Conservation (phyloP, 2,888 invertebrate genomes). For the Andrena bucephala region DNA sequence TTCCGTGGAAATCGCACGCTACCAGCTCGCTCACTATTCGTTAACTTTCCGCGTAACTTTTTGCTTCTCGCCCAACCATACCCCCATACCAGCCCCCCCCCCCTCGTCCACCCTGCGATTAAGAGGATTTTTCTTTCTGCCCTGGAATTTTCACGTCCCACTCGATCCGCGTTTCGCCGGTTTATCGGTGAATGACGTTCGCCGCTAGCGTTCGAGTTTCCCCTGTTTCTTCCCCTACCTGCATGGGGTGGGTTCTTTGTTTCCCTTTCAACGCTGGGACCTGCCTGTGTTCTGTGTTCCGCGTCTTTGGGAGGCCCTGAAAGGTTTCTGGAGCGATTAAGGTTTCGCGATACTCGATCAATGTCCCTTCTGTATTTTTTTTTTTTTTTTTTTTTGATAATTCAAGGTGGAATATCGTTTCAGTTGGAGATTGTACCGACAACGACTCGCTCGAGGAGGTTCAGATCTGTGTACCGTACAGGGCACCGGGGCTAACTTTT, state of each 20-base stretch:
- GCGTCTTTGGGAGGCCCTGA: too few relatives aligned
- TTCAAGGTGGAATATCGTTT: too few relatives aligned
- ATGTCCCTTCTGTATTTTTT: too few relatives aligned
- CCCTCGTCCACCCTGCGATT: conserved; percentile 4
- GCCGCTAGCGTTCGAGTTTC: background rate
- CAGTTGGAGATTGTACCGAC: too few relatives aligned
- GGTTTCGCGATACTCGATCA: too few relatives aligned
- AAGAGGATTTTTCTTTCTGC: conserved; percentile 18
- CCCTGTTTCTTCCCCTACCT: background rate
- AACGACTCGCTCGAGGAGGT: too few relatives aligned
- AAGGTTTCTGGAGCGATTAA: too few relatives aligned
- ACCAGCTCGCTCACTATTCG: conserved; percentile 56
- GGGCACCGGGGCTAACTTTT: conserved; percentile 35
- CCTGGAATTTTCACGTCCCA: background rate
- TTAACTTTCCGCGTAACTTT: conserved; percentile 64
- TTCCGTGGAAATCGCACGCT: conserved; percentile 73
- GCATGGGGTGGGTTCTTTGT: background rate
- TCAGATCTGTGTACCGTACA: background rate
- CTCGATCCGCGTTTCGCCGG: background rate
- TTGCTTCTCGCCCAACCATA: conserved; percentile 47
- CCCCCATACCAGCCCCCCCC: background rate
- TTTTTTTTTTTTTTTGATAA: too few relatives aligned
- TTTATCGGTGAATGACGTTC: conserved; percentile 7
- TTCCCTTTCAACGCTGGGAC: background rate
- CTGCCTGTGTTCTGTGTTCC: too few relatives aligned